Conservation (phyloP, 2,888 invertebrate species). For the Pasiphila rectangulata region DNA sequence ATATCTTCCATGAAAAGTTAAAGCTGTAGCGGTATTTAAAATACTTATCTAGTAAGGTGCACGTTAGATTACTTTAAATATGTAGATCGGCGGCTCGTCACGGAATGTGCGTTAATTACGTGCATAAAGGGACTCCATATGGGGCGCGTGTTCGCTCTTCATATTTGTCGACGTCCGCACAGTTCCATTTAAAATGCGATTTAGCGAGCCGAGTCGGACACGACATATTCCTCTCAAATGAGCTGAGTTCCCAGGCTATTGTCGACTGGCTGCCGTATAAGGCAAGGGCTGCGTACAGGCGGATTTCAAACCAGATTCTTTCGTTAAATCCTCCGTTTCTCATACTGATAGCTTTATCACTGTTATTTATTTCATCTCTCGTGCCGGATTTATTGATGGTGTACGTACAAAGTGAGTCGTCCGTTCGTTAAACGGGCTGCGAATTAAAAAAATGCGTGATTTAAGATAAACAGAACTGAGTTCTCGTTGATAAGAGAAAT, state of each 20-base stretch:
- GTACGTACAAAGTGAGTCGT: slow-evolving; percentile 20
- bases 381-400: slow-evolving; percentile 29
- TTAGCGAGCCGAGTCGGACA: slow-evolving; percentile 58
- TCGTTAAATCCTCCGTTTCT: slow-evolving; percentile 41
- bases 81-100: slow-evolving; percentile 27
- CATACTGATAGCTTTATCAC: slow-evolving; percentile 30
- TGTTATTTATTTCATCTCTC: slow-evolving; percentile 29
- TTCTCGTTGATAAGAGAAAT: slow-evolving; percentile 17
- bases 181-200: slow-evolving; percentile 69
- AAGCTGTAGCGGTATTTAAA: no score
- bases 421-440: slow-evolving; percentile 20
- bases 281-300: slow-evolving; percentile 64
- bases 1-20: no score
- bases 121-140: slow-evolving; percentile 26
- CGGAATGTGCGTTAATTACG: slow-evolving; percentile 27
- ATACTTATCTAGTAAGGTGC: background rate
- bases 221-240: slow-evolving; percentile 77
- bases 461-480: slow-evolving; percentile 18
- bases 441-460: slow-evolving; percentile 22
- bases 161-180: slow-evolving; percentile 49
- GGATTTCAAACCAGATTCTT: slow-evolving; percentile 63
- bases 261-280: slow-evolving; percentile 71
- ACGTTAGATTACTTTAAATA: slow-evolving; percentile 23
- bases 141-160: slow-evolving; percentile 32
- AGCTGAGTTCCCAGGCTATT: slow-evolving; percentile 78